phyloP scores from a whole-genome alignment of 2,888 invertebrate species.

The Heteropelma amictum region DNA sequence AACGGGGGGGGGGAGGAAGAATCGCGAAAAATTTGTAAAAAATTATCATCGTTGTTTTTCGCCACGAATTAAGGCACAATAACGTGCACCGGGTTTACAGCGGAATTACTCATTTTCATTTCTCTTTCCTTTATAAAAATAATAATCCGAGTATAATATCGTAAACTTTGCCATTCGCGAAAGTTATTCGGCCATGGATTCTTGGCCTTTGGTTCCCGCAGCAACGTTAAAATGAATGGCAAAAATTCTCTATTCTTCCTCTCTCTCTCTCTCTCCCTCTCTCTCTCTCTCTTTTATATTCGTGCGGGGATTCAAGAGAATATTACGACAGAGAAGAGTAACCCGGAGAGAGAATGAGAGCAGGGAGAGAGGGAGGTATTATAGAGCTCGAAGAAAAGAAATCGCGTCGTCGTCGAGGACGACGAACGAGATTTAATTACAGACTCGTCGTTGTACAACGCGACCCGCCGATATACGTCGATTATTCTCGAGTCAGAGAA shows the following conservation, averaged over 20 bases:
- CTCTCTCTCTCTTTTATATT: slow-evolving; percentile 27
- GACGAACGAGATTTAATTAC: slow-evolving; percentile 41
- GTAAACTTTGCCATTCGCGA: slow-evolving; percentile 18
- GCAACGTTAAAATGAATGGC: slow-evolving; percentile 24
- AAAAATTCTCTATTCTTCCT: neutral
- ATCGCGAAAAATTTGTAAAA: no score
- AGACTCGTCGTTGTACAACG: slow-evolving; percentile 22
- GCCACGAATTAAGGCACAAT: neutral
- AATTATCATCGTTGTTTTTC: neutral
- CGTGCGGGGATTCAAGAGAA: slow-evolving; percentile 30
- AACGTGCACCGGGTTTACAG: slow-evolving; percentile 4
- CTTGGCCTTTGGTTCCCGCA: slow-evolving; percentile 2
- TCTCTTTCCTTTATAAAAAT: neutral
- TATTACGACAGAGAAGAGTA: slow-evolving; percentile 33
- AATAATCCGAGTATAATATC: slow-evolving; percentile 34
- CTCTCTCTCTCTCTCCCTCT: slow-evolving; percentile 10
- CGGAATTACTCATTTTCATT: slow-evolving; percentile 26
- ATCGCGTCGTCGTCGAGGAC: slow-evolving; percentile 19
- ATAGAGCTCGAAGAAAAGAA: slow-evolving; percentile 26
- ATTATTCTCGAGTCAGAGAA: slow-evolving; percentile 20
- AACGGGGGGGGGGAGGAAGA: no score
- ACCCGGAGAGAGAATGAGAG: slow-evolving; percentile 2
- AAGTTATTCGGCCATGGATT: slow-evolving; percentile 23
- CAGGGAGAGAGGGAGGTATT: neutral
- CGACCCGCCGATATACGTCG: slow-evolving; percentile 36